Conservation (phyloP, 2,113 vertebrate genomes). For the Grallaria varia region DNA sequence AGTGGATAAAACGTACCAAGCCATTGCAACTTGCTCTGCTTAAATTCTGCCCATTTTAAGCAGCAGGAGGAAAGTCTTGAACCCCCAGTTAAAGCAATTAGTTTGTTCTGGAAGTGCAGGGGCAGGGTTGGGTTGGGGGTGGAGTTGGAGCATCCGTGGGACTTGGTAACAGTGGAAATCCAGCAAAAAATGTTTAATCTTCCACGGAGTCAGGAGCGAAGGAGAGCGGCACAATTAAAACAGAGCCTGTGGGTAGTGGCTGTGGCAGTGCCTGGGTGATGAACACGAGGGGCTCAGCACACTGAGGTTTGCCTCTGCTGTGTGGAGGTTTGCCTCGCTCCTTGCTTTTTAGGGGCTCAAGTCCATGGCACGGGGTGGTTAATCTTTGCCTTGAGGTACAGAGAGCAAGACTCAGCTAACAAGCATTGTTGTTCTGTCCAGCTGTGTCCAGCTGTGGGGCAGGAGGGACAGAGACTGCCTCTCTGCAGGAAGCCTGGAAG, state of each 20-base stretch:
- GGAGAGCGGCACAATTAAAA: not conserved
- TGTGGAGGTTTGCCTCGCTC: rapidly evolving
- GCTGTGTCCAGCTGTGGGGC: not conserved
- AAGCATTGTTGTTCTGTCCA: rapidly evolving
- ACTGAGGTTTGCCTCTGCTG: not conserved
- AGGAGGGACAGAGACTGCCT: not conserved
- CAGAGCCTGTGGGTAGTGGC: not conserved
- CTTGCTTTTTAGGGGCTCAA: not conserved
- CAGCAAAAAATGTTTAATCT: not conserved
- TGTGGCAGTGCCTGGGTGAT: not conserved
- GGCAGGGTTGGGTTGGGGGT: not conserved
- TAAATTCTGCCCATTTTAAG: not conserved
- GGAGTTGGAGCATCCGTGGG: not conserved
- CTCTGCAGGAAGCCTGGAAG: not conserved
- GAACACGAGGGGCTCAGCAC: not conserved
- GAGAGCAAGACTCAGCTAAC: not conserved
- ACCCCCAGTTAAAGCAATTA: not conserved
- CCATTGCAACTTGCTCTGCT: not conserved
- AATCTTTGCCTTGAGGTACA: not conserved
- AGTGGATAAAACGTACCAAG: not conserved
- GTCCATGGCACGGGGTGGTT: not conserved
- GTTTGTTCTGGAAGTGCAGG: not conserved
- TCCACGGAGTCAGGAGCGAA: not conserved
- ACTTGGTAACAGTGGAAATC: not conserved
- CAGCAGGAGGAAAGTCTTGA: not conserved